Percentiles rank a stretch among this genome's conserved stretches.
phyloP scores from a whole-genome alignment of 2,113 vertebrate species.

The Grantiella picta region DNA sequence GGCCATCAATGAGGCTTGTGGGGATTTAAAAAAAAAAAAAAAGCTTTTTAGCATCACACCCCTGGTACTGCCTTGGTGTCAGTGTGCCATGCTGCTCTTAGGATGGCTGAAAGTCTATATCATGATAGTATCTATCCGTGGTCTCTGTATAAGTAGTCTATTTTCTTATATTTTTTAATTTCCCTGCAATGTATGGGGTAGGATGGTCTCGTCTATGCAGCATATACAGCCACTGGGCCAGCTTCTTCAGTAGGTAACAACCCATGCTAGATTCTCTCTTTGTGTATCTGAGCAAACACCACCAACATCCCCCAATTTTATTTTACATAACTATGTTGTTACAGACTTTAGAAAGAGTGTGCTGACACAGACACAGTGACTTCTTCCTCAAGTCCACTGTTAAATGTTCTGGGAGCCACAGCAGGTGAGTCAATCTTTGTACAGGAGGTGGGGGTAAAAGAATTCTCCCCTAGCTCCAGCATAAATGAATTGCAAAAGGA shows the following conservation, averaged over 20 bases:
- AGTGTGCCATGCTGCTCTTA: not conserved
- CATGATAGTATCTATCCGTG: not conserved
- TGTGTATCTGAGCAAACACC: not conserved
- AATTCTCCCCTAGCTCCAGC: not conserved
- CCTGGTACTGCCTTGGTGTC: not conserved
- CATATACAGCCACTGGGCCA: not conserved
- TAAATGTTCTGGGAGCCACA: not conserved
- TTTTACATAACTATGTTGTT: not conserved
- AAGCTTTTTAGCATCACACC: not conserved
- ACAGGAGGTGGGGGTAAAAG: not conserved
- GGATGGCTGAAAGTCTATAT: not conserved
- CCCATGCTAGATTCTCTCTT: not conserved
- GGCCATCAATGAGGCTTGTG: not conserved
- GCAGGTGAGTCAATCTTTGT: not conserved
- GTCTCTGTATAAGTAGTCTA: not conserved
- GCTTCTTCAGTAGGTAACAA: not conserved
- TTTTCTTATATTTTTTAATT: not conserved
- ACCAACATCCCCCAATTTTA: fast-evolving
- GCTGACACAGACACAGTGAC: not conserved
- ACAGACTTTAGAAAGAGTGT: not conserved
- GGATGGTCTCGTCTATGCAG: not conserved
- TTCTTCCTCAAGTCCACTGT: not conserved
- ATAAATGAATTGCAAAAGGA: not conserved
- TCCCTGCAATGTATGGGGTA: not conserved
- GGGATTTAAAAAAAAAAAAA: not conserved